A percentile compares a stretch with the other conserved stretches of the same genome.
Conservation (phyloP, 2,797 vertebrate genomes). For the Vireo griseus region DNA sequence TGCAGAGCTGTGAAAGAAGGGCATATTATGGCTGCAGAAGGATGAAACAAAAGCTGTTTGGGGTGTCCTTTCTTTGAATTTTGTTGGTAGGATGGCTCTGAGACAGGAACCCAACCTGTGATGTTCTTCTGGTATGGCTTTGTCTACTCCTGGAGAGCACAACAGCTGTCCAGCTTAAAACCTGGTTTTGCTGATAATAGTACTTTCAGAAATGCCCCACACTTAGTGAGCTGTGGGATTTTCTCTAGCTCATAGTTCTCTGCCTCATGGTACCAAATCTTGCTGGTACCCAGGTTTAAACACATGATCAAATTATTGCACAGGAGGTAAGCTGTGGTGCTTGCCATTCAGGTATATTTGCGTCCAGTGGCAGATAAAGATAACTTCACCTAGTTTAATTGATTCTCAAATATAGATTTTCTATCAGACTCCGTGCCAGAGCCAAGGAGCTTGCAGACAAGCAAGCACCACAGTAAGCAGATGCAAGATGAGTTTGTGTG, state of each 20-base stretch:
- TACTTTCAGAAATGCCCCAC: not conserved
- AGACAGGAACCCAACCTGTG: not conserved
- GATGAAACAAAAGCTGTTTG: not conserved
- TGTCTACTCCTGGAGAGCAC: not conserved
- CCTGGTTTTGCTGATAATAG: not conserved
- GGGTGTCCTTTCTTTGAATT: not conserved
- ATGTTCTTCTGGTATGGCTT: not conserved
- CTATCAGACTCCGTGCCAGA: accelerated
- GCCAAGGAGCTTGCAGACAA: not conserved
- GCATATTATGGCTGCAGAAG: not conserved
- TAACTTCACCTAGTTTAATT: not conserved
- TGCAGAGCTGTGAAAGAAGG: not conserved
- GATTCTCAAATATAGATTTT: not conserved
- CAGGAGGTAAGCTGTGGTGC: not conserved
- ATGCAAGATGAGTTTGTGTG: not conserved
- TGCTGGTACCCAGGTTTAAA: not conserved
- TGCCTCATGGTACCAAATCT: not conserved
- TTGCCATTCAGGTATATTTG: not conserved
- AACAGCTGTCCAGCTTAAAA: not conserved
- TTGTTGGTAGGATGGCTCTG: not conserved
- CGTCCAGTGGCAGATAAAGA: not conserved
- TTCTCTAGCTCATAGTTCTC: not conserved
- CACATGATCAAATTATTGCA: accelerated
- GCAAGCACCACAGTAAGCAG: not conserved
- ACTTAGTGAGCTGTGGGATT: not conserved